phyloP scores from a whole-genome alignment of 2,888 invertebrate genomes.

The Volucella bombylans region DNA sequence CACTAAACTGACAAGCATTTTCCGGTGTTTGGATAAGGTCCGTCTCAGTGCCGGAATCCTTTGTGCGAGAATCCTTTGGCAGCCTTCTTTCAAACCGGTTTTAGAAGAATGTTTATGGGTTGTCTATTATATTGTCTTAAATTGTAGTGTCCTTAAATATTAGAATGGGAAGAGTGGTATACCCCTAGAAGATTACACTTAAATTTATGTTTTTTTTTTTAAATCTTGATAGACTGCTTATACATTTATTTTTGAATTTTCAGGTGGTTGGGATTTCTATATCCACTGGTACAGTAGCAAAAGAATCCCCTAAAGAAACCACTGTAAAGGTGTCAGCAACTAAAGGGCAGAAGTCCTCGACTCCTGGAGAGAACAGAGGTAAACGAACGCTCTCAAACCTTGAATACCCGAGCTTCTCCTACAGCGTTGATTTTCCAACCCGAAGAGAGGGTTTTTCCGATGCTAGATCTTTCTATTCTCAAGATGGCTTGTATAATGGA shows the following conservation, averaged over 20 bases:
- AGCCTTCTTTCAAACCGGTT: too few species aligned
- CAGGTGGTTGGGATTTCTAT: constrained; percentile 78
- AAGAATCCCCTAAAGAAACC: constrained; percentile 61
- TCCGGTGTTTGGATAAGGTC: too few species aligned
- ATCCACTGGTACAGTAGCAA: constrained; percentile 75
- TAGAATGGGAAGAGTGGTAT: too few species aligned
- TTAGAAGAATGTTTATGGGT: too few species aligned
- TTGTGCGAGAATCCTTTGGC: too few species aligned
- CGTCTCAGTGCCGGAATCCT: too few species aligned
- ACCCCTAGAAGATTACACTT: too few species aligned
- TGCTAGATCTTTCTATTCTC: constrained; percentile 77
- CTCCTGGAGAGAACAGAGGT: constrained; percentile 78
- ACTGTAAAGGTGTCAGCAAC: constrained; percentile 71
- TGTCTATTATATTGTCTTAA: too few species aligned
- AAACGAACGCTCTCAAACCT: constrained; percentile 81
- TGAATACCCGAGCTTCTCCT: constrained; percentile 79
- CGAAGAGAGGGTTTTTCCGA: constrained; percentile 78
- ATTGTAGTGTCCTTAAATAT: too few species aligned
- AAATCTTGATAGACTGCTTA: too few species aligned
- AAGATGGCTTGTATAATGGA: constrained; percentile 78
- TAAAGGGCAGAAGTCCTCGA: constrained; percentile 55
- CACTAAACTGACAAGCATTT: too few species aligned
- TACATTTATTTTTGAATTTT: constrained; percentile 46
- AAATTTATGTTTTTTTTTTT: too few species aligned
- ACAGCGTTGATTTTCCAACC: constrained; percentile 77